Conservation (phyloP, 1,140 invertebrate genomes). For the Diabrotica undecimpunctata region DNA sequence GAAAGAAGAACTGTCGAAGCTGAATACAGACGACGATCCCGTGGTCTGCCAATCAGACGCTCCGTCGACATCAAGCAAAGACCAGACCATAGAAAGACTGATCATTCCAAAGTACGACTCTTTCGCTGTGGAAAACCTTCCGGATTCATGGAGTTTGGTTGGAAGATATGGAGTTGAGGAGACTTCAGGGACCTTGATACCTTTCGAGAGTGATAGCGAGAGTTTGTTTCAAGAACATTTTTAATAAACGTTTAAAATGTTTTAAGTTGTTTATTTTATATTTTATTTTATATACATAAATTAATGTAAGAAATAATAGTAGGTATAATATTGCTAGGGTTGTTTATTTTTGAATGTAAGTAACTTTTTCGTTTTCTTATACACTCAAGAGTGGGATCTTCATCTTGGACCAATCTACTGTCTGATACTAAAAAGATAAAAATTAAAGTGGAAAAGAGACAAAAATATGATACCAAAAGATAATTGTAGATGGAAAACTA, state of each 20-base stretch:
- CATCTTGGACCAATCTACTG: no score
- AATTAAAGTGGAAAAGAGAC: no score
- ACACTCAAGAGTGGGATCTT: no score
- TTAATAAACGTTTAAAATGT: conserved; percentile 15
- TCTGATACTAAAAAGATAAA: no score
- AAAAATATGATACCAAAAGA: no score
- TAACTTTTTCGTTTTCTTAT: no score
- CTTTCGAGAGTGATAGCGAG: conserved; percentile 41
- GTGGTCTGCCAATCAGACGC: conserved; percentile 22
- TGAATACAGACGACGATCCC: conserved; percentile 26
- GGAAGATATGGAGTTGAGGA: conserved; percentile 48
- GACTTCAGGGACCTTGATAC: conserved; percentile 45
- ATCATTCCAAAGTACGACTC: conserved; percentile 39
- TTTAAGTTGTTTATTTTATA: background rate
- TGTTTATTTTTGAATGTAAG: no score
- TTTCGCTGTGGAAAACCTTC: conserved; percentile 31
- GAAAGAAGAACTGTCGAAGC: conserved; percentile 20
- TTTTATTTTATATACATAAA: conserved; percentile 6
- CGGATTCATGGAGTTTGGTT: conserved; percentile 44
- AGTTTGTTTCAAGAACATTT: conserved; percentile 41
- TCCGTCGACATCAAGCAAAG: conserved; percentile 23
- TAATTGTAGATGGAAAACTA: no score
- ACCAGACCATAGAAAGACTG: conserved; percentile 42
- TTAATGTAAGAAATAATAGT: background rate
- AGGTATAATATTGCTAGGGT: no score